Percentiles rank a stretch among this genome's conserved stretches.
phyloP scores from a whole-genome alignment of 2,113 vertebrate species.

The Laterallus jamaicensis region DNA sequence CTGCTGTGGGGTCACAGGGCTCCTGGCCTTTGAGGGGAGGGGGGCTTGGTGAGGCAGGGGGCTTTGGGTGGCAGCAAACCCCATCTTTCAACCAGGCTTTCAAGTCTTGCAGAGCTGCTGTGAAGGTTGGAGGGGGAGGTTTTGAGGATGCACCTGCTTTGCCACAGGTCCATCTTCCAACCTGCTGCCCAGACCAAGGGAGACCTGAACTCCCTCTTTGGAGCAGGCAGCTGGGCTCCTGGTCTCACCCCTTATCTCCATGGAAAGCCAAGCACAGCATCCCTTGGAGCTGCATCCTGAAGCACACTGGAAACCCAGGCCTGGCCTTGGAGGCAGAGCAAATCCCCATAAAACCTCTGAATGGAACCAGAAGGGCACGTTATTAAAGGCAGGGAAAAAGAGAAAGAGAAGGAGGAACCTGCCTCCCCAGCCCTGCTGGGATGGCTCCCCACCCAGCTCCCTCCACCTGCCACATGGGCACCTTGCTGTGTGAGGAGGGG shows the following conservation, averaged over 20 bases:
- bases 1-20: fast-evolving
- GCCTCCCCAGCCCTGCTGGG: not conserved
- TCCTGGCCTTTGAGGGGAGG: not conserved
- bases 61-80: not conserved
- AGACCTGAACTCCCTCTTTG: not conserved
- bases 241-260: not conserved
- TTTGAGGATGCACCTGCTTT: not conserved
- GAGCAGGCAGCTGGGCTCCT: fast-evolving
- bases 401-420: not conserved
- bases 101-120: not conserved
- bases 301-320: not conserved
- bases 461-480: not conserved
- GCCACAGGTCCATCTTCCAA: not conserved
- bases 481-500: not conserved
- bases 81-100: not conserved
- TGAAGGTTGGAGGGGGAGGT: not conserved
- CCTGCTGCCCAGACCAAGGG: fast-evolving
- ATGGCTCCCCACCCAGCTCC: fast-evolving
- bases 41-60: not conserved
- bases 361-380: constrained; percentile 38
- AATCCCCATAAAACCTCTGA: constrained; percentile 30
- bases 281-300: not conserved
- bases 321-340: not conserved
- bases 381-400: not conserved
- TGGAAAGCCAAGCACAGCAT: not conserved